A percentile compares a stretch with the other conserved stretches of the same genome.
phyloP scores from a whole-genome alignment of 2,888 invertebrate species.

The Colostygia pectinataria region DNA sequence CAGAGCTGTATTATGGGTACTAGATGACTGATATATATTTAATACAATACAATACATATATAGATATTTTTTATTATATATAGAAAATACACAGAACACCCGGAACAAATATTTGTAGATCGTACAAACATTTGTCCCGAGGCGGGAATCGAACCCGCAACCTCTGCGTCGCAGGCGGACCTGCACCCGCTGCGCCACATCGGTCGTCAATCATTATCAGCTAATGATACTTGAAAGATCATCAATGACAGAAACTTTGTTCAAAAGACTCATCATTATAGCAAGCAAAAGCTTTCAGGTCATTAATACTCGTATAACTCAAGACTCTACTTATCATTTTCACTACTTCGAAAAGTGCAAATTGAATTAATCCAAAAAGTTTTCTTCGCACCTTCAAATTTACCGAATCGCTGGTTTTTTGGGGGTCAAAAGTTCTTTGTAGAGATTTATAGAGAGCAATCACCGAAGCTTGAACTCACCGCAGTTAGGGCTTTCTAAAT shows the following conservation, averaged over 20 bases:
- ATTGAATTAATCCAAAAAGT: conserved; percentile 28
- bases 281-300: conserved; percentile 5
- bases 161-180: too few relatives aligned
- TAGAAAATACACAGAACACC: too few relatives aligned
- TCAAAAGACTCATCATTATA: conserved; percentile 6
- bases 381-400: conserved; percentile 23
- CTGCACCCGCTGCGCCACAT: too few relatives aligned
- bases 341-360: conserved; percentile 17
- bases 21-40: too few relatives aligned
- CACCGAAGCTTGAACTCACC: conserved; percentile 10
- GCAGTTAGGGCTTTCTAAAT: neutral
- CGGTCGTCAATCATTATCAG: too few relatives aligned
- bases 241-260: neutral
- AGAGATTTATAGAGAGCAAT: conserved; percentile 24
- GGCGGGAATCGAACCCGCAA: too few relatives aligned
- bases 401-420: conserved; percentile 13
- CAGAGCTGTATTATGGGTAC: too few relatives aligned
- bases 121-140: too few relatives aligned
- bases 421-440: conserved; percentile 16
- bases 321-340: conserved; percentile 13
- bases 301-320: conserved; percentile 11
- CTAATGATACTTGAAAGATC: too few relatives aligned
- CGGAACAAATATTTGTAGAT: too few relatives aligned
- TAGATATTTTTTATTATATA: too few relatives aligned
- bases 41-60: too few relatives aligned